Evolutionary conservation across 2,113 vertebrate genomes (phyloP), one percentile per base, ranked within the genome.

Genomic region (Antechinus stuartii): DNA sequence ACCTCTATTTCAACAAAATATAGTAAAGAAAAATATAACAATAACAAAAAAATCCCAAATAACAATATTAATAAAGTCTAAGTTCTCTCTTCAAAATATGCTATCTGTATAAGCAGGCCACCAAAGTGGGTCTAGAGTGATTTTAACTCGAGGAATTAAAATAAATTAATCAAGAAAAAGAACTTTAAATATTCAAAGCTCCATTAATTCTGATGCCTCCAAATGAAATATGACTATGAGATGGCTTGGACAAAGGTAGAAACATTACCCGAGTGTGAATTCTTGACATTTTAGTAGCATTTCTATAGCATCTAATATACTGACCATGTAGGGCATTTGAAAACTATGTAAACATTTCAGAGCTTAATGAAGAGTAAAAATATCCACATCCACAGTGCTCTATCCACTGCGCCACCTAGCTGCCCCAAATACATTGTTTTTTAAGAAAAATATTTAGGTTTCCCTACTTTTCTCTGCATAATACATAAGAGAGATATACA

Each of bases 131-230:
- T 19, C 93, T 97, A 98, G 96, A 55, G 94, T 84, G n/a, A 84
- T 42, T 91, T 92, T 84, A 96, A 97, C 97, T 98, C 97, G 98
- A 98, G 97, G 97, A 98, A 98, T 98, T 98, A 98, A 97, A 97
- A 97, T 97, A 98, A 98, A 98, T 98, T 98, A 98, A 98, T 98
- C 97, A 84, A 42, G 94, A 94, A 98, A 98, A 91, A 93, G 97
- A 95, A 97, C 94, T 97, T 98, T 98, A 97, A 95, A 97, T 97
- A 98, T 96, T 98, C 97, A 97, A 98, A 98, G 97, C 96, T 92
- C 97, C 98, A 98, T 98, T 98, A 98, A 98, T 98, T 97, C 96
- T 95, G 61, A 95, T 42, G 92, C 94, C 94, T 98, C 97, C 91
- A 98, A 98, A 98, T 98, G 98, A 98, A 98, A 97, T 97, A 98